phyloP scores from a whole-genome alignment of 1,140 invertebrate genomes.

The Vanessa atalanta region DNA sequence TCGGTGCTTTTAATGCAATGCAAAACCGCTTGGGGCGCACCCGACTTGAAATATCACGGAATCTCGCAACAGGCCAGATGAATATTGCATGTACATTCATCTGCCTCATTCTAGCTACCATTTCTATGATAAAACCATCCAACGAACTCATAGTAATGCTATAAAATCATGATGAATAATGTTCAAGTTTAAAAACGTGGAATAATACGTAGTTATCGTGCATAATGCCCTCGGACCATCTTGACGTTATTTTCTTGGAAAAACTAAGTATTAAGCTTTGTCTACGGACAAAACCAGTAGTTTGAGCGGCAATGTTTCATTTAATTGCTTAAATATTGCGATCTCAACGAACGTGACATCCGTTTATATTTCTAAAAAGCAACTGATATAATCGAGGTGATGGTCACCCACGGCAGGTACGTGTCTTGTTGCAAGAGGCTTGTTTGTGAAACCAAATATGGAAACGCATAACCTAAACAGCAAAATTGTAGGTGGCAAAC shows the following conservation, averaged over 20 bases:
- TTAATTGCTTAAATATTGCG: conserved; percentile 24
- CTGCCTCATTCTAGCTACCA: conserved; percentile 31
- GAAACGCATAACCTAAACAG: conserved; percentile 33
- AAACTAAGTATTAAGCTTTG: conserved; percentile 25
- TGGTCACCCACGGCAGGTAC: conserved; percentile 60
- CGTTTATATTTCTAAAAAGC: conserved; percentile 40
- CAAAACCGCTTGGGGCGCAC: conserved; percentile 55
- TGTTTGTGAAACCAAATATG: conserved; percentile 44
- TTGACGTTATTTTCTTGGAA: conserved; percentile 9
- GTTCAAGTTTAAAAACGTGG: conserved; percentile 23
- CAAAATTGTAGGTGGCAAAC: conserved; percentile 32
- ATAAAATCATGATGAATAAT: conserved; percentile 24
- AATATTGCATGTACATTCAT: conserved; percentile 46
- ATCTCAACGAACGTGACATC: conserved; percentile 51
- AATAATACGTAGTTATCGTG: conserved; percentile 20
- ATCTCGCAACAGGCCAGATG: conserved; percentile 53
- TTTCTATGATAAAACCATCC: conserved; percentile 34
- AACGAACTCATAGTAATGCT: conserved; percentile 18
- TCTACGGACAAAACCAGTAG: conserved; percentile 30
- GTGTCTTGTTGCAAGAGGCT: conserved; percentile 51
- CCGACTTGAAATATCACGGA: conserved; percentile 68
- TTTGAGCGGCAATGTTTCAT: conserved; percentile 12
- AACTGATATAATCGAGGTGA: conserved; percentile 57
- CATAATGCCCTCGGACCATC: conserved; percentile 2
- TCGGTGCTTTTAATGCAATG: conserved; percentile 57